A percentile compares a stretch with the other conserved stretches of the same genome.
phyloP scores from a whole-genome alignment of 2,888 invertebrate species.

The Parasteatoda lunata region DNA sequence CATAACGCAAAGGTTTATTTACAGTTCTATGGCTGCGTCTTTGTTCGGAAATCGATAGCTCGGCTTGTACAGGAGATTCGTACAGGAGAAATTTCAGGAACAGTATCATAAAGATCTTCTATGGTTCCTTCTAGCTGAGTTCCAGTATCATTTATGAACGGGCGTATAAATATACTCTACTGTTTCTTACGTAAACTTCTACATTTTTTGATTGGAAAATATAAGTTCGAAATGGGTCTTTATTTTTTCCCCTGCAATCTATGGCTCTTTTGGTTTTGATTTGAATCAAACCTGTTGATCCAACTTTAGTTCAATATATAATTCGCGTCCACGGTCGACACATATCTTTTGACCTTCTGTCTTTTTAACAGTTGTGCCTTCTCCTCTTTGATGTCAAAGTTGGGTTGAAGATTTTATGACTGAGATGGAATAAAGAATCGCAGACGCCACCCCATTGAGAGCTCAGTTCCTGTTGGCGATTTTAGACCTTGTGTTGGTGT shows the following conservation, averaged over 20 bases:
- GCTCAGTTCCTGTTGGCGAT: neutral
- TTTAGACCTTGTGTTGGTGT: neutral
- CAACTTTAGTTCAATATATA: neutral
- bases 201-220: neutral
- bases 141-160: too few species aligned
- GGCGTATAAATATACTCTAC: too few species aligned
- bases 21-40: too few species aligned
- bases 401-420: neutral
- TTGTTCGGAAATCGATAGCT: too few species aligned
- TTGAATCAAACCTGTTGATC: neutral
- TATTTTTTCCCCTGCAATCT: neutral
- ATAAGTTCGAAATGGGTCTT: neutral
- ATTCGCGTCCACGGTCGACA: neutral
- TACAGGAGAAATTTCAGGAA: too few species aligned
- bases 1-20: too few species aligned
- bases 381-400: neutral
- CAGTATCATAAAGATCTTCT: too few species aligned
- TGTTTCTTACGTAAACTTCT: too few species aligned
- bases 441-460: constrained; percentile 24
- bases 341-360: neutral
- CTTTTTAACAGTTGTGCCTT: neutral
- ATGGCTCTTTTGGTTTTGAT: constrained; percentile 1
- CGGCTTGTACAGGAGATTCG: too few species aligned
- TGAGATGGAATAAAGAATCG: neutral
- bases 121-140: too few species aligned